Percentiles rank a stretch among this genome's conserved stretches.
phyloP scores from a whole-genome alignment of 2,888 invertebrate genomes.

The Phortica okadai region DNA sequence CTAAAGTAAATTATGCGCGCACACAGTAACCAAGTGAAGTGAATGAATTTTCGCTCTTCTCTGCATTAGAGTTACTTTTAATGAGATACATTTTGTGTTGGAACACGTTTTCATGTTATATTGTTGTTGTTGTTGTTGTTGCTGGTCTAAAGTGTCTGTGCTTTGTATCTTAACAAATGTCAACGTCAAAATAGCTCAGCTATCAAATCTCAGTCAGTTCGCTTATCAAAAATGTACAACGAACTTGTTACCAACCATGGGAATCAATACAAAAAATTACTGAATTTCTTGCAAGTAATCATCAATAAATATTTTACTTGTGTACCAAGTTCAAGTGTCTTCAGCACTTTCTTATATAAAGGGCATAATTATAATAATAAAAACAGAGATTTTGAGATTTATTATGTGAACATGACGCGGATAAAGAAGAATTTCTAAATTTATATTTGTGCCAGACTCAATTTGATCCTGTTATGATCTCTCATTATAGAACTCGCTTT shows the following conservation, averaged over 20 bases:
- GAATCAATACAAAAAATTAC: background rate
- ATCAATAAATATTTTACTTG: background rate
- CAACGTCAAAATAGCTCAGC: background rate
- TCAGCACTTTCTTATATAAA: background rate
- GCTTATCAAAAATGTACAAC: background rate
- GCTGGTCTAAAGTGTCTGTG: no score
- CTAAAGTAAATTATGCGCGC: slow-evolving; percentile 31
- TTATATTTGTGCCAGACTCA: no score
- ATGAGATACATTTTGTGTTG: slow-evolving; percentile 22
- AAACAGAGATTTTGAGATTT: background rate
- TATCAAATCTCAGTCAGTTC: background rate
- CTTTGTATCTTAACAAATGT: background rate
- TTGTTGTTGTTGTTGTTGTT: background rate
- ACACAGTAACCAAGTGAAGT: slow-evolving; percentile 20
- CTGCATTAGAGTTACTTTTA: background rate
- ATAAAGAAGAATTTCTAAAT: no score
- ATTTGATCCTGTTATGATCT: no score
- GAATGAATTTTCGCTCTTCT: background rate
- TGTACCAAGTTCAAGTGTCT: slow-evolving; percentile 9
- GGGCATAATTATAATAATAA: no score
- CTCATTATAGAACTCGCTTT: no score
- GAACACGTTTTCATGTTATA: slow-evolving; percentile 20
- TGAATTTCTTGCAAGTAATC: background rate
- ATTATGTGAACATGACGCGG: background rate
- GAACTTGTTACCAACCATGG: background rate